A percentile compares a stretch with the other conserved stretches of the same genome.
phyloP scores from a whole-genome alignment of 2,797 vertebrate genomes.

The Pangasius mekongensis region DNA sequence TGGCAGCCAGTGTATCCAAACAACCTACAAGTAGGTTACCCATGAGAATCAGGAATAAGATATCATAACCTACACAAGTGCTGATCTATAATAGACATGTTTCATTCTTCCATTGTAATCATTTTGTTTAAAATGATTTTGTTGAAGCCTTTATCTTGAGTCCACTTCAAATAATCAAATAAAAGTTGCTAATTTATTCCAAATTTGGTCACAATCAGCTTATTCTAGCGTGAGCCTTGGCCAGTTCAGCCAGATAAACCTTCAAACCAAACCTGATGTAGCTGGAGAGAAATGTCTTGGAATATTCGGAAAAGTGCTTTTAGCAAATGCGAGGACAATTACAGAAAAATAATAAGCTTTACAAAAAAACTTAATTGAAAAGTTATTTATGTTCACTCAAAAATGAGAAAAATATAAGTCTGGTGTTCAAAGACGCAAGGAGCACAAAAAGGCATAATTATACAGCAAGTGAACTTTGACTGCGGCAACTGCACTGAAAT shows the following conservation, averaged over 20 bases:
- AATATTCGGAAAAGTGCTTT: background rate
- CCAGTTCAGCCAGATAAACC: background rate
- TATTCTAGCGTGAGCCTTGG: background rate
- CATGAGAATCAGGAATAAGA: background rate
- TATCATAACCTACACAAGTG: background rate
- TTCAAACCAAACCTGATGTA: background rate
- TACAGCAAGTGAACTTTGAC: background rate
- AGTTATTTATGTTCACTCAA: background rate
- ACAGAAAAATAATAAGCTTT: background rate
- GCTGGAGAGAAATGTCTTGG: background rate
- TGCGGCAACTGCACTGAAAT: background rate
- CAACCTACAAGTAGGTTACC: conserved; percentile 79
- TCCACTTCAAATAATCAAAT: background rate
- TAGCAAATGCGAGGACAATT: background rate
- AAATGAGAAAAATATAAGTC: background rate
- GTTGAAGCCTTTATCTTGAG: background rate
- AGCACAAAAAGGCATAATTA: background rate
- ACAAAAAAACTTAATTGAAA: background rate
- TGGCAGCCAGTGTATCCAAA: conserved; percentile 94
- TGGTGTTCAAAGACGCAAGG: background rate
- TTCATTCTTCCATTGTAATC: background rate
- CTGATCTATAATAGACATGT: background rate
- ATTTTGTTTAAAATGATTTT: background rate
- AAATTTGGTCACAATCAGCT: background rate
- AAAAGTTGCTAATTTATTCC: background rate